Conservation (phyloP, 2,888 invertebrate species). For the Diogma glabrata region DNA sequence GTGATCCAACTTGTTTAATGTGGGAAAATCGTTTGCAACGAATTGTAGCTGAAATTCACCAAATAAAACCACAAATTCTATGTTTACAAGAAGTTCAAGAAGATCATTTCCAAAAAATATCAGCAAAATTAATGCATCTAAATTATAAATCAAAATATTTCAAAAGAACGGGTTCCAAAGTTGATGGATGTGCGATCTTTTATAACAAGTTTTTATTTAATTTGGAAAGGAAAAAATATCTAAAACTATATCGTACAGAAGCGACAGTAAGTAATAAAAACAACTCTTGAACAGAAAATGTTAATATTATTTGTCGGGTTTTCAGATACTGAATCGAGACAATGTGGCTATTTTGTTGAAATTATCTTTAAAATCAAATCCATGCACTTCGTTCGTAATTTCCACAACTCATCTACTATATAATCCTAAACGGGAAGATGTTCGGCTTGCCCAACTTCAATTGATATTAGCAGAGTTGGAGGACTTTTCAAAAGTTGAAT, state of each 20-base stretch:
- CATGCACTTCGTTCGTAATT: constrained; percentile 51
- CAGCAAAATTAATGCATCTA: constrained; percentile 39
- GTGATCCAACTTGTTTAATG: constrained; percentile 43
- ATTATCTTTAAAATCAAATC: constrained; percentile 44
- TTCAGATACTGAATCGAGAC: constrained; percentile 60
- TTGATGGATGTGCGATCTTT: constrained; percentile 87
- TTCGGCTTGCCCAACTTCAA: constrained; percentile 79
- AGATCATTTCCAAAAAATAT: constrained; percentile 55
- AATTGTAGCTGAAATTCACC: constrained; percentile 39
- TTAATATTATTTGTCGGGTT: background rate
- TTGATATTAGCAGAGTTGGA: constrained; percentile 77
- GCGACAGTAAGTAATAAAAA: background rate
- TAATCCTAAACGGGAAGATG: constrained; percentile 80
- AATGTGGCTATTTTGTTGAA: constrained; percentile 78
- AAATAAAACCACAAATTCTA: constrained; percentile 39
- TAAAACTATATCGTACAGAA: background rate
- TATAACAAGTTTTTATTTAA: constrained; percentile 57
- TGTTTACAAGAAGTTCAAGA: constrained; percentile 79
- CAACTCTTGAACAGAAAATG: background rate
- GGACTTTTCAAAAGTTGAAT: constrained; percentile 18
- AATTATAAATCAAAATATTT: constrained; percentile 72
- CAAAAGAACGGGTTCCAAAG: constrained; percentile 64
- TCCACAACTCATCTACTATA: constrained; percentile 92
- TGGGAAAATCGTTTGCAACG: constrained; percentile 56
- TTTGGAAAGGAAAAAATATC: constrained; percentile 41